These are phyloP conservation scores for Aurelia coerulea DNA, from an alignment of 30 jellyfish, hydroid and myxozoan genomes.

Conservation along the genomic window DNA sequence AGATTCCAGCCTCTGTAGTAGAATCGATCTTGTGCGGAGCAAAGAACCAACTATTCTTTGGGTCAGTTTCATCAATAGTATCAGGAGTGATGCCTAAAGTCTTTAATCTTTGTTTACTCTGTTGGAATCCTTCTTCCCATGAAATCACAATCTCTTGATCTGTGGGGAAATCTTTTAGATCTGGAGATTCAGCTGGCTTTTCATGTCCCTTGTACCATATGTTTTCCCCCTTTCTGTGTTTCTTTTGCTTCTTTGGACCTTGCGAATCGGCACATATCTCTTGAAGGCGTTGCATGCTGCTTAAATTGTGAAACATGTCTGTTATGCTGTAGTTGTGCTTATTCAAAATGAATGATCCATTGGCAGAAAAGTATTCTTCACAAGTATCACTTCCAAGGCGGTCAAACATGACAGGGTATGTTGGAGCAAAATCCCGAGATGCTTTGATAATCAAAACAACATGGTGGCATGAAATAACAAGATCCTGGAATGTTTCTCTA, in stretches of 20 bases:
- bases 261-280: constrained; percentile 18
- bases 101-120: not conserved
- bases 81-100: constrained; percentile 10
- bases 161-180: constrained; percentile 8
- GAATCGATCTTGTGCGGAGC: constrained; percentile 10
- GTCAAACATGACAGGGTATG: constrained; percentile 14
- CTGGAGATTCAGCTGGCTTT: constrained; percentile 12
- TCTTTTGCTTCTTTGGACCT: constrained; percentile 11
- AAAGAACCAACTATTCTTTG: constrained; percentile 22
- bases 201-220: constrained; percentile 8
- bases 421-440: constrained; percentile 18
- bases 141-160: constrained; percentile 21
- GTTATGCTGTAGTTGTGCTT: constrained; percentile 29
- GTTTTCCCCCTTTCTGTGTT: constrained; percentile 25
- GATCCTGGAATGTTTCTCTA: constrained; percentile 45
- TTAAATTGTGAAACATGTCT: constrained; percentile 12
- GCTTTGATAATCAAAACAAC: not conserved
- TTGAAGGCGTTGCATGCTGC: constrained; percentile 15
- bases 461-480: constrained; percentile 23
- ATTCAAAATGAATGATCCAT: constrained; percentile 15
- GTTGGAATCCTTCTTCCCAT: constrained; percentile 22
- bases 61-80: constrained; percentile 10
- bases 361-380: constrained; percentile 30
- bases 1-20: not conserved
- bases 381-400: constrained; percentile 16